Evolutionary conservation across 2,797 vertebrate genomes (phyloP), one percentile per base, ranked within the genome.

Genomic region (Manis crassicaudata): DNA sequence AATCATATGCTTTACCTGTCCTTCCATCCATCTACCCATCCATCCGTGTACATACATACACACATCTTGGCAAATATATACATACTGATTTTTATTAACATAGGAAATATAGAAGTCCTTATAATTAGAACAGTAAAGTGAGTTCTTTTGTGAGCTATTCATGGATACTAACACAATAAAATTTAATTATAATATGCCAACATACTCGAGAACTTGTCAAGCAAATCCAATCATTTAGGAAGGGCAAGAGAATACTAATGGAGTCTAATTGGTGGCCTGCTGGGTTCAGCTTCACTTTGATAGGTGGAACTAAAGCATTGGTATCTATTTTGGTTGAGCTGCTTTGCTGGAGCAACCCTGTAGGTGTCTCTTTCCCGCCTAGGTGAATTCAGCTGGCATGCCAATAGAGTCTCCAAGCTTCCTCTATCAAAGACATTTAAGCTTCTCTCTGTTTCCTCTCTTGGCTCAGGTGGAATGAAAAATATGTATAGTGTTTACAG

Each of bases 151-250:
- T 94, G 85, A 85, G 12, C 20, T 85, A 3, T 72, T 88, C 32
- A 25, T 70, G 37, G 40, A 40, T 58, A 56, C n/a, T 76, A 92
- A 84, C 37, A 7, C 56, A 94, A 89, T 87, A 87, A 93, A 70
- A 76, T 73, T 50, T 83, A 94, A 77, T 92, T 94, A 65, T 67
- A 72, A 91, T 73, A 77, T 72, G 54, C 17, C 73, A 85, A 88
- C 58, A 67, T 29, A 76, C 40, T 85, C 23, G 95, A 96, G 89
- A 93, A 96, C 50, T 94, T 96, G 50, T 94, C 86, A 91, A 93
- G 17, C 2, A 29, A 88, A 88, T 79, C 23, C 46, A 88, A 67
- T 40, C 73, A 83, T 94, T 97, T 92, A 93, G 40, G 21, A 83
- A 89, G 35, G n/a, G 20, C 40, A 37, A 50, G 40, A 68, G 40